phyloP scores from a whole-genome alignment of 2,888 invertebrate genomes.

The Poecilobothrus nobilitatus region DNA sequence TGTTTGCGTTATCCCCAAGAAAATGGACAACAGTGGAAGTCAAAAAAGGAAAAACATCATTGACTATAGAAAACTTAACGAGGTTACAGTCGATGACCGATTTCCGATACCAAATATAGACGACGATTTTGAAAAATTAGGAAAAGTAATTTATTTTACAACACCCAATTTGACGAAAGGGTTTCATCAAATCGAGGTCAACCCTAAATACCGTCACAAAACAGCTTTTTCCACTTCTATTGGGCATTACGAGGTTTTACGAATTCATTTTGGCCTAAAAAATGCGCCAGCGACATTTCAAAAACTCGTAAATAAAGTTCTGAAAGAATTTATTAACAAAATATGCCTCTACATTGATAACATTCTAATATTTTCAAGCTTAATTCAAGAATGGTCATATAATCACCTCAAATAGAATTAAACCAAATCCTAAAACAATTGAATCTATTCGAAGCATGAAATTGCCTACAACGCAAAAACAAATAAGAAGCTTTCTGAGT shows the following conservation, averaged over 20 bases:
- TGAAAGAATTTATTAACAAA: background rate
- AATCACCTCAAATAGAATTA: conserved; percentile 12
- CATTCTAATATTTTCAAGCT: conserved; percentile 5
- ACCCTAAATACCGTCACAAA: conserved; percentile 11
- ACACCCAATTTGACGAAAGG: conserved; percentile 27
- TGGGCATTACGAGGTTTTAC: conserved; percentile 16
- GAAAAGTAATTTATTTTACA: conserved; percentile 24
- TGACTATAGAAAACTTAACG: conserved; percentile 17
- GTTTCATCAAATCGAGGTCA: conserved; percentile 25
- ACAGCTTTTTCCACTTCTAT: conserved; percentile 16
- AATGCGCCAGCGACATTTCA: conserved; percentile 16
- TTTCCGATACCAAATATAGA: conserved; percentile 25
- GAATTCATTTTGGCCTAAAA: conserved; percentile 19
- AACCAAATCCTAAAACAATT: background rate
- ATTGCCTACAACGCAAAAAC: background rate
- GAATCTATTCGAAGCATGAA: background rate
- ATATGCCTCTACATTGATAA: background rate
- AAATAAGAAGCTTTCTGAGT: background rate
- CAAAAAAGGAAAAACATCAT: conserved; percentile 12
- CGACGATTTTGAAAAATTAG: conserved; percentile 27
- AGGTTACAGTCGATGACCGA: conserved; percentile 23
- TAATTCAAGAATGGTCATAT: conserved; percentile 13
- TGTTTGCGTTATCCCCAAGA: conserved; percentile 24
- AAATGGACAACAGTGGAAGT: conserved; percentile 11
- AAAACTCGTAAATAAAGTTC: background rate